Conservation (phyloP, 2,797 vertebrate genomes). For the Sarcoramphus papa region DNA sequence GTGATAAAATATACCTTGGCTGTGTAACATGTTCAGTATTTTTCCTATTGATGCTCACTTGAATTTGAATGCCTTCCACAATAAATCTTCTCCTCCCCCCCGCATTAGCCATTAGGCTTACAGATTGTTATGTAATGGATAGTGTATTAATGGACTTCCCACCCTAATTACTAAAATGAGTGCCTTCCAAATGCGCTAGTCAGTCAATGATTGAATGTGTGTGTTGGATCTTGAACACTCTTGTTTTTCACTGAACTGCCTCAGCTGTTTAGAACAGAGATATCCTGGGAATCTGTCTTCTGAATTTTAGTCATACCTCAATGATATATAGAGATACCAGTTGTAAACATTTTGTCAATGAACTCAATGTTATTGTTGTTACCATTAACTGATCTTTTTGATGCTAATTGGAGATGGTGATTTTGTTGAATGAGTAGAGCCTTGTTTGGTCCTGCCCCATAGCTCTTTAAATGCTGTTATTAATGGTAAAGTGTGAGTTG, state of each 20-base stretch:
- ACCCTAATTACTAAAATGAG: constrained; percentile 68
- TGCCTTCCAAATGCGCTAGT: constrained; percentile 59
- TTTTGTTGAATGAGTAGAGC: background rate
- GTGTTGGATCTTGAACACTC: background rate
- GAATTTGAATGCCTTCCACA: constrained; percentile 24
- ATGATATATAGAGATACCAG: background rate
- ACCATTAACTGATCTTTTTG: background rate
- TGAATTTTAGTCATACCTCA: background rate
- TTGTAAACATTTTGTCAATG: background rate
- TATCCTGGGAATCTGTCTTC: background rate
- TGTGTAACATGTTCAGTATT: background rate
- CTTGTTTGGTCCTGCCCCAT: background rate
- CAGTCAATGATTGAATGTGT: constrained; percentile 57
- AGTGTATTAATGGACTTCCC: constrained; percentile 66
- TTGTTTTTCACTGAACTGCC: background rate
- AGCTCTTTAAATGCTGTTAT: background rate
- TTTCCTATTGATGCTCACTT: background rate
- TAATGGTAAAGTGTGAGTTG: background rate
- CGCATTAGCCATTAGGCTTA: constrained; percentile 52
- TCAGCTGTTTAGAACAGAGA: background rate
- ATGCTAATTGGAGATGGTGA: background rate
- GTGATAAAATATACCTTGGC: background rate
- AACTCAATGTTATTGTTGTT: background rate
- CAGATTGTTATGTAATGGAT: constrained; percentile 60
- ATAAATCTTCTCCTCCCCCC: background rate